Evolutionary conservation across 1,140 invertebrate species (phyloP).

Genomic region (Gryllus bimaculatus): DNA sequence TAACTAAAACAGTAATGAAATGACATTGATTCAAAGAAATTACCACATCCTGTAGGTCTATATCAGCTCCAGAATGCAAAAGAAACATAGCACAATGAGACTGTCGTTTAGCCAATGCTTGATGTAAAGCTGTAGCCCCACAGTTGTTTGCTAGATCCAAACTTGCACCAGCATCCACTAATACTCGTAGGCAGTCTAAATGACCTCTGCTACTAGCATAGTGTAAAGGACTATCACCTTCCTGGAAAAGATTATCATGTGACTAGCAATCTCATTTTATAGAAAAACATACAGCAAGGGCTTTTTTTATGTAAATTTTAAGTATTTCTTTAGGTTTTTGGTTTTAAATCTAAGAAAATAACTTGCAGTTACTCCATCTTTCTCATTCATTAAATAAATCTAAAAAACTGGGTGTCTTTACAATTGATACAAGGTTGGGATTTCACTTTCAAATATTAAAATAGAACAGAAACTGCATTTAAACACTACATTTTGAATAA

Average conservation of each 20-base stretch:
- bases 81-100: conserved; percentile 48
- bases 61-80: conserved; percentile 58
- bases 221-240: conserved; percentile 49
- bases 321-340: too few species aligned
- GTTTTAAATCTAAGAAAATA: too few species aligned
- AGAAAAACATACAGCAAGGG: too few species aligned
- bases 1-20: neutral
- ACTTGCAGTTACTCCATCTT: too few species aligned
- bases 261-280: too few species aligned
- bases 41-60: conserved; percentile 59
- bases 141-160: conserved; percentile 37
- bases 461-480: too few species aligned
- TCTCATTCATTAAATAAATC: too few species aligned
- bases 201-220: conserved; percentile 45
- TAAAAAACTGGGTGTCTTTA: too few species aligned
- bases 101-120: conserved; percentile 50
- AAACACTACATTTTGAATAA: too few species aligned
- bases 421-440: too few species aligned
- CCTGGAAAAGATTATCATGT: conserved; percentile 32
- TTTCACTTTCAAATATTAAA: too few species aligned
- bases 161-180: conserved; percentile 51
- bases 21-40: conserved; percentile 17
- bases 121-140: conserved; percentile 50
- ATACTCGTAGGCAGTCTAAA: conserved; percentile 44
- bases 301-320: too few species aligned